Evolutionary conservation across 2,888 invertebrate species (phyloP).

Genomic region (Limnephilus lunatus): DNA sequence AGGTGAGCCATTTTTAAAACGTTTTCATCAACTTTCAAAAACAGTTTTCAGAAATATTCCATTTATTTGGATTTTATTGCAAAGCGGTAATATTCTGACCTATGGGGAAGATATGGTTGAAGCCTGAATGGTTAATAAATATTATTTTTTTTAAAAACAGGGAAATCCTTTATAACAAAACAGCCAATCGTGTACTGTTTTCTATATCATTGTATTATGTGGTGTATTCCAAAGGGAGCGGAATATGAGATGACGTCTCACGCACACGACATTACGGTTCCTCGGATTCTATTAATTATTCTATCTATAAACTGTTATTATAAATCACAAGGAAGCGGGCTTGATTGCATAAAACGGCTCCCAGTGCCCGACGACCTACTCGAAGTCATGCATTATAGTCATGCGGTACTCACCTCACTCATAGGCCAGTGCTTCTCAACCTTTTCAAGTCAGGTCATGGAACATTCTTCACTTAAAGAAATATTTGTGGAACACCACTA

Average conservation of each 20-base stretch:
- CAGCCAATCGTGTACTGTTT: too few species aligned
- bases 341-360: slow-evolving; percentile 35
- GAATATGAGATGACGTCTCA: slow-evolving; percentile 10
- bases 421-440: background rate
- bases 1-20: too few species aligned
- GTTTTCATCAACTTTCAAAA: too few species aligned
- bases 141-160: too few species aligned
- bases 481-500: too few species aligned
- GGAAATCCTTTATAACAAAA: too few species aligned
- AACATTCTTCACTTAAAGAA: background rate
- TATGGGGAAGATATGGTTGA: too few species aligned
- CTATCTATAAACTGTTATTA: slow-evolving; percentile 47
- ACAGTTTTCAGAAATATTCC: too few species aligned
- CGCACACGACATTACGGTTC: background rate
- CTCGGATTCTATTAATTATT: slow-evolving; percentile 51
- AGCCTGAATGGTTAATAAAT: too few species aligned
- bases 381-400: background rate
- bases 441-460: background rate
- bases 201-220: too few species aligned
- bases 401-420: background rate
- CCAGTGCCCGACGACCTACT: background rate
- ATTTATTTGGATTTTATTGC: too few species aligned
- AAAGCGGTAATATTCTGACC: too few species aligned
- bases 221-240: background rate
- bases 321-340: slow-evolving; percentile 47